Conservation (phyloP, 2,113 vertebrate species). For the Phylloscopus whistleri region DNA sequence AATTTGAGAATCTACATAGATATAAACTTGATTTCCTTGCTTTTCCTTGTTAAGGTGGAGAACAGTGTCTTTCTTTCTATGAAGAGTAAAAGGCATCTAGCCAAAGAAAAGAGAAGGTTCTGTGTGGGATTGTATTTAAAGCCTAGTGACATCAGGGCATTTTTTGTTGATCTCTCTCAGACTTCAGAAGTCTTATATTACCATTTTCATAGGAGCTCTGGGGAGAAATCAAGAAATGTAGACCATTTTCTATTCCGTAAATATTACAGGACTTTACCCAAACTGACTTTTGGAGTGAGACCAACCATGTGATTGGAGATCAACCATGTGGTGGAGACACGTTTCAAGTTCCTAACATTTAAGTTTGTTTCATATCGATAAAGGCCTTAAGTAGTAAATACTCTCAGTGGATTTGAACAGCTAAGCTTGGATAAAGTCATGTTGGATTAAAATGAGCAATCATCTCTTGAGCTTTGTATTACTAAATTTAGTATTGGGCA, state of each 20-base stretch:
- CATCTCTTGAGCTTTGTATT: conserved; percentile 13
- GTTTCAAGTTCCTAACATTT: not conserved
- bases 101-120: not conserved
- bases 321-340: not conserved
- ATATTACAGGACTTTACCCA: not conserved
- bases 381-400: conserved; percentile 37
- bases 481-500: conserved; percentile 46
- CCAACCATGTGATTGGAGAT: not conserved
- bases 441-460: conserved; percentile 51
- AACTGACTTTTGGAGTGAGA: not conserved
- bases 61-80: not conserved
- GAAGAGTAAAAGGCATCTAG: not conserved
- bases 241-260: not conserved
- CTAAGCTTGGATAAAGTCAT: conserved; percentile 63
- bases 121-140: not conserved
- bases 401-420: conserved; percentile 41
- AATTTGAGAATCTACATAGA: not conserved
- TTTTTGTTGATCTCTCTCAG: not conserved
- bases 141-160: not conserved
- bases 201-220: not conserved
- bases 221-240: not conserved
- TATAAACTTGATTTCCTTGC: not conserved
- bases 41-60: not conserved
- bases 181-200: not conserved
- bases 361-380: conserved; percentile 12